Evolutionary conservation across 2,797 vertebrate genomes (phyloP), one percentile per base, ranked within the genome.

Genomic region (Australoheros facetus): DNA sequence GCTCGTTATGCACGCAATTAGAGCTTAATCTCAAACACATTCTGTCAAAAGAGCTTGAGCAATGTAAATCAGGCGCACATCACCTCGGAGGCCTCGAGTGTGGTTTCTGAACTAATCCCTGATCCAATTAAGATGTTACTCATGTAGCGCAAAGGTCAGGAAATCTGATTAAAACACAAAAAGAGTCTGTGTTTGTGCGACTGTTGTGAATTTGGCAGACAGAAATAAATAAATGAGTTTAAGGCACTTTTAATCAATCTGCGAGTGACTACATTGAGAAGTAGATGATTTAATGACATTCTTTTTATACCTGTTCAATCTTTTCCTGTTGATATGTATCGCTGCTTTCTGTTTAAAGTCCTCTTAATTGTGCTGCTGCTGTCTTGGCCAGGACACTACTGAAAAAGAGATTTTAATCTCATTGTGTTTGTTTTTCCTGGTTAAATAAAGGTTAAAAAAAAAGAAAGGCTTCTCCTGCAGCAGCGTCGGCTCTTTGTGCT

Each of bases 81-180:
- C 75, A 39, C 16, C 34, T 51, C 19, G 5, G 28, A 55, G 39
- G 26, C 17, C 64, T 60, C 6, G 1, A 57, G 55, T 10, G 19
- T 48, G 30, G 23, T 51, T 74, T 34, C 14, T 30, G 12, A 83
- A 37, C 14, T 0, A 32, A 69, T 62, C 53, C 9, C 45, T 9
- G 7, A 60, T 73, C 26, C 9, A 84, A 70, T 79, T 37, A 66
- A 59, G n/a, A 72, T 58, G 75, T 80, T 34, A 0, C 59, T 74
- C 39, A 71, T 8, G 6, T 17, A 2, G 37, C 1, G n/a, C 7
- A 70, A 86, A 78, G 69, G 80, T 82, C 64, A 69, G 54, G 3
- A 42, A 30, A 73, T 62, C 48, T 75, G 58, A 82, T 80, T 76
- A 53, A 73, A 54, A 59, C 11, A 28, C 17, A 32, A 34, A 26